phyloP scores from a whole-genome alignment of 2,797 vertebrate genomes.

The Acanthurus lineatus region DNA sequence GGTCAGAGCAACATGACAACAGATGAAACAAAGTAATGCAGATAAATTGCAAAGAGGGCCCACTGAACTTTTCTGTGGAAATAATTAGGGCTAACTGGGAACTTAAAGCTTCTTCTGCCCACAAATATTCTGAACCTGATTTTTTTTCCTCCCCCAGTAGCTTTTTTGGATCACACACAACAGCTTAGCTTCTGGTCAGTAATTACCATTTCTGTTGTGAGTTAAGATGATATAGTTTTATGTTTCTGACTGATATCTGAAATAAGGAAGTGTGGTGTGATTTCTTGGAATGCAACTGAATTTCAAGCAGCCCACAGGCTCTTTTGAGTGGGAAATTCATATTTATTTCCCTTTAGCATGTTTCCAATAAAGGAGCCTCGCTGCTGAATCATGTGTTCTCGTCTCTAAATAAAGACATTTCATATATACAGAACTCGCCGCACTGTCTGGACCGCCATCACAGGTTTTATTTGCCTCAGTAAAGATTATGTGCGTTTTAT shows the following conservation, averaged over 20 bases:
- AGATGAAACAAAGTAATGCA: constrained; percentile 1
- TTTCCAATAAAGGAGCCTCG: constrained; percentile 28
- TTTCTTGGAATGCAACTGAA: background rate
- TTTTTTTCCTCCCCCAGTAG: background rate
- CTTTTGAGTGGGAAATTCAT: background rate
- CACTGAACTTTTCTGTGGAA: constrained; percentile 18
- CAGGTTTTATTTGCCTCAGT: background rate
- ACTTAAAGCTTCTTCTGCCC: background rate
- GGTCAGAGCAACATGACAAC: background rate
- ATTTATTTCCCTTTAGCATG: background rate
- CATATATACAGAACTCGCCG: constrained; percentile 1
- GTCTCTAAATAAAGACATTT: constrained; percentile 47
- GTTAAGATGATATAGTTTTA: background rate
- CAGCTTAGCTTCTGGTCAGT: constrained; percentile 1
- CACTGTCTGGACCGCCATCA: background rate
- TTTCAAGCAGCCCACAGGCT: background rate
- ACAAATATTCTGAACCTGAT: background rate
- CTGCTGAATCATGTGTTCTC: constrained; percentile 18
- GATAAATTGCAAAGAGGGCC: background rate
- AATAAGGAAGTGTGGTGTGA: background rate
- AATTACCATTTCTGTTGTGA: background rate
- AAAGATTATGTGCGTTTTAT: constrained; percentile 20
- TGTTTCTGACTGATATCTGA: background rate
- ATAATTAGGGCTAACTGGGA: constrained; percentile 20
- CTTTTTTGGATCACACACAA: background rate